Evolutionary conservation across 2,888 invertebrate species (phyloP), one percentile per base, ranked within the genome.

Genomic region (Pseudoips prasinana): DNA sequence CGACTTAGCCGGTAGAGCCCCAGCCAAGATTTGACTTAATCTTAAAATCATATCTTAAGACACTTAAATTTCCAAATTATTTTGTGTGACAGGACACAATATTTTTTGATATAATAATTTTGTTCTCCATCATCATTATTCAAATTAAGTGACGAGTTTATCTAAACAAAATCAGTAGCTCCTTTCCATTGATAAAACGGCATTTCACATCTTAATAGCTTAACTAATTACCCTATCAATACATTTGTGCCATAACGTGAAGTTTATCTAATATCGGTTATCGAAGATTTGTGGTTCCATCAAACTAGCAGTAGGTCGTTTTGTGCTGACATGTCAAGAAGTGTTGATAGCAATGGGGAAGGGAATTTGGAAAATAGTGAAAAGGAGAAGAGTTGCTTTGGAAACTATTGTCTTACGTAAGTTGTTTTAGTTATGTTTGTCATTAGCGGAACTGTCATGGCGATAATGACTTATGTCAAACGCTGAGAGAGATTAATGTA

Each of bases 321-420:
- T 24, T 1, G 28, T 28, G 25, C 7, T 18, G 42, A 32, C 31
- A 32, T 25, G 39, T 31, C 27, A 5, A 1, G 3, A 26, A 18
- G 46, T 46, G 23, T 8, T 28, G 3, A 19, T 39, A 31, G 38
- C 53, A 40, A 65, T 68, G 47, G 40, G 35, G 14, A 67, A 60
- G 46, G 46, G 20, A 20, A 20, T 58, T 42, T 80, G 77, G 78
- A 73, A 74, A 55, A 33, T 42, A 10, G 51, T 74, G 11, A 73
- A 68, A 46, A 77, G 62, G 45, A 58, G 64, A 20, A 43, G 61
- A 1, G 38, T 40, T 32, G 41, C 51, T 0, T 37, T 56, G 7
- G 41, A 64, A 39, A 69, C 72, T 25, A 64, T 74, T 60, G 46
- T 75, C 33, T 52, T 79, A 10, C 66, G 81, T 80, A 43, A 75